phyloP scores from a whole-genome alignment of 2,888 invertebrate genomes.

The Netelia inedita region DNA sequence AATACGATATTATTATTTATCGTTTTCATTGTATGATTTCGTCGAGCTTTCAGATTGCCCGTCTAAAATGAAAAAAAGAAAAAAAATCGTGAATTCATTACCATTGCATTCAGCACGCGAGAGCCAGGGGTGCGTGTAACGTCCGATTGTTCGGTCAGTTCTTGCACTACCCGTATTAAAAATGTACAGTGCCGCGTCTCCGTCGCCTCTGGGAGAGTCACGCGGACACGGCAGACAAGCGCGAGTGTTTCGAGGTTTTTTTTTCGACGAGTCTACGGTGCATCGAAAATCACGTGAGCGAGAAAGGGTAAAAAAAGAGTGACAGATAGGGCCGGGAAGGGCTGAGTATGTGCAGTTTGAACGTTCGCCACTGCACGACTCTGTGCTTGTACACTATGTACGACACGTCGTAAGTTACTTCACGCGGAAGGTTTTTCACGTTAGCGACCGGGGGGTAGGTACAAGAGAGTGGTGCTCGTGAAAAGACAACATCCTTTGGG shows the following conservation, averaged over 20 bases:
- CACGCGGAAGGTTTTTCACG: conserved; percentile 33
- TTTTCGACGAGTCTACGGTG: conserved; percentile 16
- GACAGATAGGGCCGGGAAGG: conserved; percentile 32
- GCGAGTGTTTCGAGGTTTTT: conserved; percentile 16
- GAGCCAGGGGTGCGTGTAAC: conserved; percentile 68
- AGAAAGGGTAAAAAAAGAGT: neutral
- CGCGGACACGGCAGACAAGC: conserved; percentile 46
- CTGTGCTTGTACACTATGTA: neutral
- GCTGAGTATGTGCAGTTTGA: conserved; percentile 36
- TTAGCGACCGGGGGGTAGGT: conserved; percentile 28
- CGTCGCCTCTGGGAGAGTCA: conserved; percentile 54
- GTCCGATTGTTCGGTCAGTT: conserved; percentile 70
- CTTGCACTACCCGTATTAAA: conserved; percentile 54
- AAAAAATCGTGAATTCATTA: conserved; percentile 70
- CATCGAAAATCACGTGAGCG: conserved; percentile 34
- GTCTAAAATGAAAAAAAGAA: conserved; percentile 19
- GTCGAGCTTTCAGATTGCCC: no score
- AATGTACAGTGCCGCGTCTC: conserved; percentile 57
- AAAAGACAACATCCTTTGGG: conserved; percentile 62
- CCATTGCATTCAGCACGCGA: conserved; percentile 73
- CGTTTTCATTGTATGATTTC: no score
- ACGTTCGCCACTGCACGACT: conserved; percentile 50
- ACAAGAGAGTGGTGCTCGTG: conserved; percentile 2
- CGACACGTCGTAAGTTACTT: conserved; percentile 13
- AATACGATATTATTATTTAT: conserved; percentile 5